These are phyloP conservation scores for Bucco capensis DNA, from an alignment of 2,113 vertebrate genomes.

Conservation along the genomic window DNA sequence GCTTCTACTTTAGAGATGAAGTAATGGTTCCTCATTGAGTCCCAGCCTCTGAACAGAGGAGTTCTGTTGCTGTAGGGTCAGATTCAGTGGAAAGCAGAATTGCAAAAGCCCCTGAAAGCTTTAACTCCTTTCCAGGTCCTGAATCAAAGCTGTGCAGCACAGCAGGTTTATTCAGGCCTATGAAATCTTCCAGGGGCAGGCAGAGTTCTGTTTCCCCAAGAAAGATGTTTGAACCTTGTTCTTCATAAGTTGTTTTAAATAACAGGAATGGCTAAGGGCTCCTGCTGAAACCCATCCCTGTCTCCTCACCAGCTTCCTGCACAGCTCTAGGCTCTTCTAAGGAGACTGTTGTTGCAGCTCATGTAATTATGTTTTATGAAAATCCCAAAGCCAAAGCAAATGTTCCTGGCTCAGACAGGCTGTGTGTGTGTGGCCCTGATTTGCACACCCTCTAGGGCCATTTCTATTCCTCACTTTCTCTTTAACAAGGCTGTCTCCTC, in stretches of 20 bases:
- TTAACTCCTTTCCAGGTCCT: not conserved
- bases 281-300: not conserved
- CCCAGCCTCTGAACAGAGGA: not conserved
- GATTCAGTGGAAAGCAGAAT: not conserved
- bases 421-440: not conserved
- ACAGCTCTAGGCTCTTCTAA: not conserved
- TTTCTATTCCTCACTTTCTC: not conserved
- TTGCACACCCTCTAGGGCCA: not conserved
- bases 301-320: not conserved
- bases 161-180: not conserved
- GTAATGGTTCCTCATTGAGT: not conserved
- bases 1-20: not conserved
- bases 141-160: not conserved
- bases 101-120: not conserved
- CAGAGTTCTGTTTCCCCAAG: not conserved
- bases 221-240: not conserved
- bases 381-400: not conserved
- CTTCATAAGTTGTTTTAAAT: not conserved
- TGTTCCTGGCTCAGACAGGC: not conserved
- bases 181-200: not conserved
- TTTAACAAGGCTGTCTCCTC: not conserved
- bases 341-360: not conserved
- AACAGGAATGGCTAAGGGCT: not conserved
- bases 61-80: conserved; percentile 24
- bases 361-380: not conserved